A percentile compares a stretch with the other conserved stretches of the same genome.
Evolutionary conservation across 2,797 vertebrate species (phyloP).

Genomic region (Cheirogaleus major): DNA sequence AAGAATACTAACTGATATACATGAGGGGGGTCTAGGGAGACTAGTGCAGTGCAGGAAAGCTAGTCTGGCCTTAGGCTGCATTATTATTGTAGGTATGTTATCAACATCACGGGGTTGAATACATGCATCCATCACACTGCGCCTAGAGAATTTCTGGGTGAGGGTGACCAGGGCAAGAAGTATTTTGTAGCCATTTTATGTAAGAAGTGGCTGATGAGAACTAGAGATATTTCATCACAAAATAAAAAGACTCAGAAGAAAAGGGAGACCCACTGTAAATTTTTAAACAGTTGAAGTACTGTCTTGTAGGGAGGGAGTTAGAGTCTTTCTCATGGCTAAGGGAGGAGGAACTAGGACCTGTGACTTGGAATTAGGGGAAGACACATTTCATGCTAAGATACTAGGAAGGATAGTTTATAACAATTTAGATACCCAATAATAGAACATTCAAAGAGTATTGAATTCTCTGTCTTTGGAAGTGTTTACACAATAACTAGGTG

Average conservation of each 20-base stretch:
- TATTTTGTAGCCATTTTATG: neutral
- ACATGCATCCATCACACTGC: fast-evolving
- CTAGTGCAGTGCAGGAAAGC: neutral
- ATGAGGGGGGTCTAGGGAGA: neutral
- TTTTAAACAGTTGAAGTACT: neutral
- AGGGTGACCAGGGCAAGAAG: neutral
- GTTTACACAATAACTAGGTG: neutral
- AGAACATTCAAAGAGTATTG: neutral
- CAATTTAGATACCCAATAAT: neutral
- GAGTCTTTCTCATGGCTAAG: neutral
- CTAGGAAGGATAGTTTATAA: neutral
- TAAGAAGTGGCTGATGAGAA: neutral
- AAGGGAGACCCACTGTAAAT: fast-evolving
- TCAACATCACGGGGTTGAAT: neutral
- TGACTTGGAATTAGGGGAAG: neutral
- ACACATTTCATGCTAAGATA: too few relatives aligned
- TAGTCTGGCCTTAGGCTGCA: neutral
- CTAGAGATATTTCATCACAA: neutral
- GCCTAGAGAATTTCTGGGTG: neutral
- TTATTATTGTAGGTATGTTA: neutral
- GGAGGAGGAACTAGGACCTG: fast-evolving
- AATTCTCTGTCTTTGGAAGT: neutral
- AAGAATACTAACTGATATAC: neutral
- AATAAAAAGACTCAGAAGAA: neutral
- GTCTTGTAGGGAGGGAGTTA: neutral